A percentile compares a stretch with the other conserved stretches of the same genome.
Evolutionary conservation across 2,888 invertebrate genomes (phyloP).

Genomic region (Patella ulyssiponensis): DNA sequence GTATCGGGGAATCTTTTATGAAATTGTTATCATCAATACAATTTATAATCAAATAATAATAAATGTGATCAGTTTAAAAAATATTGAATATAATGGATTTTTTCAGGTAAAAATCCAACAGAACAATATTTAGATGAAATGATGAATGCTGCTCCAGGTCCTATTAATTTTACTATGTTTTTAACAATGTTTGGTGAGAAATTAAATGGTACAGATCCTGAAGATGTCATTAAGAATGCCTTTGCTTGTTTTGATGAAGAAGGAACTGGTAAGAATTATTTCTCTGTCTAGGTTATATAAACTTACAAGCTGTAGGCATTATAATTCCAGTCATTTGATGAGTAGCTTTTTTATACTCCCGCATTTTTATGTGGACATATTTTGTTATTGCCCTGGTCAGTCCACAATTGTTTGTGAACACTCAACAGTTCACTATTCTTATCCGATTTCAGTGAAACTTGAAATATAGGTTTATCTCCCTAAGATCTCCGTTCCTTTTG

Average conservation of each 20-base stretch:
- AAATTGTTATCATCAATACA: no score
- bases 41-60: no score
- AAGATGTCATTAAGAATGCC: conserved; percentile 99
- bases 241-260: conserved; percentile 99
- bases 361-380: no score
- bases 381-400: no score
- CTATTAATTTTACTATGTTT: conserved; percentile 99
- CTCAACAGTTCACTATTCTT: no score
- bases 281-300: not conserved
- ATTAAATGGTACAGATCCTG: conserved; percentile 98
- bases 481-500: no score
- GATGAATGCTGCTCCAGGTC: conserved; percentile 99
- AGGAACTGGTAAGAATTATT: conserved; percentile 79
- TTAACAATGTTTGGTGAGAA: conserved; percentile 97
- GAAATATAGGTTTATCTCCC: no score
- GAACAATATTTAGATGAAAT: conserved; percentile 96
- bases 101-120: conserved; percentile 90
- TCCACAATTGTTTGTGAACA: no score
- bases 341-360: not conserved
- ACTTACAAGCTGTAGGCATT: not conserved
- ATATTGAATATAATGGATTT: not conserved
- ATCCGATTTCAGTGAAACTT: no score
- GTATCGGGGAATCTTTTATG: no score
- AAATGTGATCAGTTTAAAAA: no score
- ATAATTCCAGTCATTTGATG: not conserved